phyloP scores from a whole-genome alignment of 2,797 vertebrate species.

The Tragopan temminckii region DNA sequence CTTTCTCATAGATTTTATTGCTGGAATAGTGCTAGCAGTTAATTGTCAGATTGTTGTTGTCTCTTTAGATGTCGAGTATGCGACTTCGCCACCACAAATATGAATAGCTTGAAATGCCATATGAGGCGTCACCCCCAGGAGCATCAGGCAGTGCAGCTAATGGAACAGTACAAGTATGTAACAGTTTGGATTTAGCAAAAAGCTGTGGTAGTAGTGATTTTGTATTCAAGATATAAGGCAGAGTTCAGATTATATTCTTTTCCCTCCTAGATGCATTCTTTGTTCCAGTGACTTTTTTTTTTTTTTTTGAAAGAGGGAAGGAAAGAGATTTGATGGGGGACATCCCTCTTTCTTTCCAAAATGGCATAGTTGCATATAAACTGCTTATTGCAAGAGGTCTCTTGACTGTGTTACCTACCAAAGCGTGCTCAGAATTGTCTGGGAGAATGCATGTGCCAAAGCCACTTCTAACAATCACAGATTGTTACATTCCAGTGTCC shows the following conservation, averaged over 20 bases:
- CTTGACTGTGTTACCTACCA: neutral
- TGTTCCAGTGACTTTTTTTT: neutral
- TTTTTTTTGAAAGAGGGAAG: neutral
- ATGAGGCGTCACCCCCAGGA: conserved; percentile 91
- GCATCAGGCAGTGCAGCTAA: conserved; percentile 89
- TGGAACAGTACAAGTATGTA: conserved; percentile 91
- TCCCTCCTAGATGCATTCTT: neutral
- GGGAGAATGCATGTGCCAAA: neutral
- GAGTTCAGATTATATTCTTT: neutral
- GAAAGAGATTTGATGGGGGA: neutral
- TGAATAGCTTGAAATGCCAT: conserved; percentile 92
- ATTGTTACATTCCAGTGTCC: neutral
- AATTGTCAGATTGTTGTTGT: conserved; percentile 49
- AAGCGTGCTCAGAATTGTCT: neutral
- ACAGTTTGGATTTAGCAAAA: neutral
- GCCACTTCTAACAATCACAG: neutral
- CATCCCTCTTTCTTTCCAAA: neutral
- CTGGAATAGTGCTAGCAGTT: neutral
- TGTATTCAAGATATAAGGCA: neutral
- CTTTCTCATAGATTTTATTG: neutral
- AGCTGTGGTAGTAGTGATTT: neutral
- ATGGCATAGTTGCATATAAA: neutral
- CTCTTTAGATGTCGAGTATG: conserved; percentile 87
- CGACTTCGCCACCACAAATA: conserved; percentile 91
- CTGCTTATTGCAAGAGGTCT: neutral